Conservation (phyloP, 1,140 invertebrate species). For the Oedothorax gibbosus region DNA sequence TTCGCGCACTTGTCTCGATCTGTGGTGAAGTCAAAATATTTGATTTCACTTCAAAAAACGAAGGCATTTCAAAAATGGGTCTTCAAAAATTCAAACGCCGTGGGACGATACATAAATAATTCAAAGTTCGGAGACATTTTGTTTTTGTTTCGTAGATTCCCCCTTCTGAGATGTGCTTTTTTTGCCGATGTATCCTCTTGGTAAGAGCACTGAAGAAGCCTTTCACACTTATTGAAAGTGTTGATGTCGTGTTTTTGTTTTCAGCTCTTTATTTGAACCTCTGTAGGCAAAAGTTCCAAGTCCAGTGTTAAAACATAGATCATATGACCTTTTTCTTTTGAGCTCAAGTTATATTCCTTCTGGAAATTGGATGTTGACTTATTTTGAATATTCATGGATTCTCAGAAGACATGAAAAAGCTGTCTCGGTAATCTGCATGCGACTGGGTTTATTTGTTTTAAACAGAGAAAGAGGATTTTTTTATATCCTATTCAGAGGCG, state of each 20-base stretch:
- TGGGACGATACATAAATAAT: conserved; percentile 42
- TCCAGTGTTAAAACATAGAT: too few species aligned
- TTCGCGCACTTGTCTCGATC: conserved; percentile 6
- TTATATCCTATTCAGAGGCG: too few species aligned
- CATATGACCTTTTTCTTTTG: too few species aligned
- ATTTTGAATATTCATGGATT: conserved; percentile 42
- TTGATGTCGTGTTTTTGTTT: conserved; percentile 3
- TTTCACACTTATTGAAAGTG: conserved; percentile 32
- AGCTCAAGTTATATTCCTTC: neutral
- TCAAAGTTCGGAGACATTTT: conserved; percentile 20
- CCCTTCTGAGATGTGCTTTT: neutral
- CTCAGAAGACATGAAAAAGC: neutral
- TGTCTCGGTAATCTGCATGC: neutral
- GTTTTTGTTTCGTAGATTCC: too few species aligned
- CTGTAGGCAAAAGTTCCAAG: too few species aligned
- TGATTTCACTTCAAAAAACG: neutral
- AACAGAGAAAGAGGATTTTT: too few species aligned
- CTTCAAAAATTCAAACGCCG: conserved; percentile 43
- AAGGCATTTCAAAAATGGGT: conserved; percentile 42
- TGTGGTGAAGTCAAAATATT: conserved; percentile 16
- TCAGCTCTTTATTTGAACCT: too few species aligned
- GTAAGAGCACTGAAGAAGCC: neutral
- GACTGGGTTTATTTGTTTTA: too few species aligned
- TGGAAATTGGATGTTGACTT: conserved; percentile 38
- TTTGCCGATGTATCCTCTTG: neutral